Evolutionary conservation across 2,113 vertebrate species (phyloP), one percentile per base, ranked within the genome.

Genomic region (Podiceps cristatus): DNA sequence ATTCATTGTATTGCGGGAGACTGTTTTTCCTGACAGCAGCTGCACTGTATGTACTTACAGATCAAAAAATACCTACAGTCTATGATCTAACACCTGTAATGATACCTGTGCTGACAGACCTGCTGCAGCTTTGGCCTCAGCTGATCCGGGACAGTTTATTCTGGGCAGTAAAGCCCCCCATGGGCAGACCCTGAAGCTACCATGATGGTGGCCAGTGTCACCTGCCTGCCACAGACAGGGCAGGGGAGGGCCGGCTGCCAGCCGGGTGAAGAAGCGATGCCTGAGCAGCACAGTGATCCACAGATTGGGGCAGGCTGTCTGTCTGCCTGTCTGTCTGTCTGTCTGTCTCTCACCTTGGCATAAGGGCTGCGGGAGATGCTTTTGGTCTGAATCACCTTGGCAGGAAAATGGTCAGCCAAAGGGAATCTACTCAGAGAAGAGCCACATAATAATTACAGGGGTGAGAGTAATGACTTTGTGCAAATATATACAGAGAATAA

Each of bases 291-390:
- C 23, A 40, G 50, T 5, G 9, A 33, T 84, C 64, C 35, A 16
- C 10, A 49, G 52, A 7, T 8, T 0, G 1, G 24, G n/a, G 14
- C 17, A 77, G 31, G 10, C 29, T 33, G 8, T 37, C 37, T 37
- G 37, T 37, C 37, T 58, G 27, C 45, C 37, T n/a, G 10, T 42
- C 15, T 58, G 37, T 47, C 15, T 58, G 37, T 47, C 15, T 58
- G 27, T 50, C 37, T n/a, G 10, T 47, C 15, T 58, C 29, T 50
- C 50, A 67, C 1, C 0, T 31, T 0, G 0, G 25, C 8, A 18
- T 40, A 53, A 79, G 17, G 35, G 10, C 25, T 68, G 63, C 19
- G 24, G 40, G 78, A 77, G 33, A 53, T 19, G n/a, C 4, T 92
- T 80, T 58, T 19, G n/a, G 24, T 58, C 44, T 66, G 35, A 67